Conservation (phyloP, 2,888 invertebrate genomes). For the Agapostemon virescens region DNA sequence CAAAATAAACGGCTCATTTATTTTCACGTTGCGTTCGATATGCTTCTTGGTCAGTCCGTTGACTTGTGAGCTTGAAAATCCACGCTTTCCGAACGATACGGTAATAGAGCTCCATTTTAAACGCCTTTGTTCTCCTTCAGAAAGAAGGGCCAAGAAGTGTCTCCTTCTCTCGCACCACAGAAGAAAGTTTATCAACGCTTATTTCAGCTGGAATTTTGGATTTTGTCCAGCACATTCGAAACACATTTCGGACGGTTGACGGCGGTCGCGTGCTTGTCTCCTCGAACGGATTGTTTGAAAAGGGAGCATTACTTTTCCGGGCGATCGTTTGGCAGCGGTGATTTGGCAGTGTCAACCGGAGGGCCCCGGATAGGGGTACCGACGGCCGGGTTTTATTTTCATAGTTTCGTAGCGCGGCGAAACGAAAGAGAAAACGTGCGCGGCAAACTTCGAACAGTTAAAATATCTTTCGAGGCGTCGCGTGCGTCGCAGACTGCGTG, state of each 20-base stretch:
- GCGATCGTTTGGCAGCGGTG: not conserved
- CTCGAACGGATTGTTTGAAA: not conserved
- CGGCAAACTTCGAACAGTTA: conserved; percentile 73
- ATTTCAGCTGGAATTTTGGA: not conserved
- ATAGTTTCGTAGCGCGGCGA: not conserved
- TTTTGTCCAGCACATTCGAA: not conserved
- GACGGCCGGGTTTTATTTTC: not conserved
- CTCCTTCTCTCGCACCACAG: too few relatives aligned
- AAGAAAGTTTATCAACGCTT: not conserved
- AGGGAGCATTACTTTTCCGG: not conserved
- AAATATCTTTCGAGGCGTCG: conserved; percentile 66
- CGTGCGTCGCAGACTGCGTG: conserved; percentile 39
- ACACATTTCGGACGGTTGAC: not conserved
- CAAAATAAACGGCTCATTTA: too few relatives aligned
- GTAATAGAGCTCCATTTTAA: too few relatives aligned
- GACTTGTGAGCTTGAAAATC: too few relatives aligned
- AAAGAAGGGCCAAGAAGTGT: too few relatives aligned
- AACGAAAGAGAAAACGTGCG: conserved; percentile 52
- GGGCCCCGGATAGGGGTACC: not conserved
- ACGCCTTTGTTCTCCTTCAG: too few relatives aligned
- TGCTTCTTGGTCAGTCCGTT: too few relatives aligned
- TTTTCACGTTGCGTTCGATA: too few relatives aligned
- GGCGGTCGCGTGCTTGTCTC: not conserved
- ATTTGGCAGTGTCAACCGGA: not conserved
- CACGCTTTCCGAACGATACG: too few relatives aligned